Conservation (phyloP, 2,888 invertebrate species). For the Amphimallon solstitiale region DNA sequence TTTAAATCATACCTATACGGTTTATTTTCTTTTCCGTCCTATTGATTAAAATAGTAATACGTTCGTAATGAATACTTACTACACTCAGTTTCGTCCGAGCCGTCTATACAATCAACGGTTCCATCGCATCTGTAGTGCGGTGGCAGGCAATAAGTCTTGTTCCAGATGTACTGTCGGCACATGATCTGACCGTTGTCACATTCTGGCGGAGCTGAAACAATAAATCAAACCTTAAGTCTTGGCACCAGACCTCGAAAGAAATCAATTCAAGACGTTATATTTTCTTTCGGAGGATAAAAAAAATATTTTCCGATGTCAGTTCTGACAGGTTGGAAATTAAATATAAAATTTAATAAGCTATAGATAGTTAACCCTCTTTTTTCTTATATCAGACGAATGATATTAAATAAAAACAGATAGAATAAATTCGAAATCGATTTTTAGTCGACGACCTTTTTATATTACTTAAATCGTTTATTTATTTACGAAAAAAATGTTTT, state of each 20-base stretch:
- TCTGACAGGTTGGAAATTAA: no score
- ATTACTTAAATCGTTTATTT: no score
- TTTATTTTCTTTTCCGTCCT: background rate
- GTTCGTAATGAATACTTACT: constrained; percentile 74
- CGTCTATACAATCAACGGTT: constrained; percentile 94
- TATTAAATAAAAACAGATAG: background rate
- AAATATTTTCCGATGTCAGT: no score
- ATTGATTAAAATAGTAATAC: background rate
- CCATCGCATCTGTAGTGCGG: constrained; percentile 94
- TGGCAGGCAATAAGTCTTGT: constrained; percentile 95
- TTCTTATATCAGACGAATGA: no score
- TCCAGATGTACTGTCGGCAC: constrained; percentile 94
- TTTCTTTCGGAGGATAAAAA: no score
- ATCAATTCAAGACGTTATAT: constrained; percentile 7
- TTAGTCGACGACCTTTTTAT: no score
- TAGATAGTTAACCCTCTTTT: no score
- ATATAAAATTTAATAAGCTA: no score
- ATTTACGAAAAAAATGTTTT: no score
- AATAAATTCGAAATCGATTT: background rate
- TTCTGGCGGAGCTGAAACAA: constrained; percentile 87
- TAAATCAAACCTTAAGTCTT: constrained; percentile 25
- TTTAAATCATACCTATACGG: no score
- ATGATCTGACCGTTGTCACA: constrained; percentile 92
- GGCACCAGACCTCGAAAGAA: background rate
- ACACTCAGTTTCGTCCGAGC: constrained; percentile 94